A percentile compares a stretch with the other conserved stretches of the same genome.
phyloP scores from a whole-genome alignment of 2,113 vertebrate genomes.

The Trichechus manatus region DNA sequence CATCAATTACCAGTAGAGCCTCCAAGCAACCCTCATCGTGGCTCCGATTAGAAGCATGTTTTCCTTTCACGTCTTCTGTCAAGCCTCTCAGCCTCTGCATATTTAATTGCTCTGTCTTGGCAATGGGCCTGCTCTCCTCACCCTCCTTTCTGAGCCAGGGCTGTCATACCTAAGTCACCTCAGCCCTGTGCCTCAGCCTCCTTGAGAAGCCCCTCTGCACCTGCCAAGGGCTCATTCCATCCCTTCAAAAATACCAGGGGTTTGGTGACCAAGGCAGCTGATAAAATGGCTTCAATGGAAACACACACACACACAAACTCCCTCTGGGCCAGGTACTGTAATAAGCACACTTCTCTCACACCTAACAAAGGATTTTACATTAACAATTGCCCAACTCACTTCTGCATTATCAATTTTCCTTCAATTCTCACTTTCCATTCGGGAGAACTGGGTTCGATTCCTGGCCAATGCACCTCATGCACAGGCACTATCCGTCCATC shows the following conservation, averaged over 20 bases:
- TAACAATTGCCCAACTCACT: not conserved
- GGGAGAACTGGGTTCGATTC: too few species aligned
- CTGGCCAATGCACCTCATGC: too few species aligned
- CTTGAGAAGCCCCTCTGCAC: not conserved
- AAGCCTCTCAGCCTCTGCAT: constrained; percentile 10
- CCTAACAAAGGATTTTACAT: not conserved
- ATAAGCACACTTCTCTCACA: not conserved
- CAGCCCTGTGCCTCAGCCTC: not conserved
- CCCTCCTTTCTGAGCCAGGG: not conserved
- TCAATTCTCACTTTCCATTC: not conserved
- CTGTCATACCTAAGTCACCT: not conserved
- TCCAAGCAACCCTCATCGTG: constrained; percentile 42
- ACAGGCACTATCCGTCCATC: too few species aligned
- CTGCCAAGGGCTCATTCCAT: not conserved
- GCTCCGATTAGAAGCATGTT: constrained; percentile 73
- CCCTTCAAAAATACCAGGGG: not conserved
- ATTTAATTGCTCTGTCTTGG: constrained; percentile 49
- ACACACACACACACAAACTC: not conserved
- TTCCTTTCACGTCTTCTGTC: constrained; percentile 54
- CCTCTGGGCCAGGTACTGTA: not conserved
- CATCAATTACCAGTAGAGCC: constrained; percentile 57
- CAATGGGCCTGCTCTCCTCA: not conserved
- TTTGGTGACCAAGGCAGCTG: not conserved
- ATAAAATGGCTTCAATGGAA: not conserved
- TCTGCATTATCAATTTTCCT: not conserved